Base-by-base conservation (phyloP, 2,888 invertebrate genomes). In the Leptopilina syphax region DNA sequence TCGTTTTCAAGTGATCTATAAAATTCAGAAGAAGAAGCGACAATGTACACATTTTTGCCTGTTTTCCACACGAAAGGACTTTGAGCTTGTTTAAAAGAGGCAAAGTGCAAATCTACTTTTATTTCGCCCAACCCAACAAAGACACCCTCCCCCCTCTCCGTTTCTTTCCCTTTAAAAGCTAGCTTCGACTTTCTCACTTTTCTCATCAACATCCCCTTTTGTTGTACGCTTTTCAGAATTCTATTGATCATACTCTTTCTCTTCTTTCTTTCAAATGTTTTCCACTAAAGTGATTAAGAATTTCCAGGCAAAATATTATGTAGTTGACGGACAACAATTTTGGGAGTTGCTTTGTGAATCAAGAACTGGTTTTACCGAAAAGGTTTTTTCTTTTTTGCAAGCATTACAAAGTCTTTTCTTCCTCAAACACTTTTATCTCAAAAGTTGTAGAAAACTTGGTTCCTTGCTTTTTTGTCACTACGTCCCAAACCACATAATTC, bases 21-120 rank as follows among this genome's bases (percentile, higher is more conserved):
- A 68, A 47, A 78, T 63, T 63, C 77, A 77, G 78, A 80, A 81
- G 77, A 81, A 81, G 77, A 79, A 81, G 78, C 77, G 47, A 24
- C 68, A 77, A 79, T 78, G 65, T 76, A 76, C 77, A 76, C 68
- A 77, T 68, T 44, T 81, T 82, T n/a, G 79, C 80, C 77, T 66
- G 79, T 78, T 77, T 81, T 80, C 79, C 63, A 79, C 79, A 83
- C 79, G 80, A 78, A 83, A 81, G 79, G 79, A 77, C 78, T 81
- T 78, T 27, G 65, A 65, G 7, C 47, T 50, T 68, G 68, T 68
- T 68, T 68, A 24, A 10, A 68, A 68, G 24, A 68, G 68, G 44
- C 24, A 50, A 24, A 68, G 50, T 68, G 68, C 50, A 68, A 68
- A 68, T 68, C 50, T n/a, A 68, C 50, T 68, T 68, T 68, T 68